phyloP scores from a whole-genome alignment of 1,140 invertebrate genomes.

The Notospermus geniculatus region DNA sequence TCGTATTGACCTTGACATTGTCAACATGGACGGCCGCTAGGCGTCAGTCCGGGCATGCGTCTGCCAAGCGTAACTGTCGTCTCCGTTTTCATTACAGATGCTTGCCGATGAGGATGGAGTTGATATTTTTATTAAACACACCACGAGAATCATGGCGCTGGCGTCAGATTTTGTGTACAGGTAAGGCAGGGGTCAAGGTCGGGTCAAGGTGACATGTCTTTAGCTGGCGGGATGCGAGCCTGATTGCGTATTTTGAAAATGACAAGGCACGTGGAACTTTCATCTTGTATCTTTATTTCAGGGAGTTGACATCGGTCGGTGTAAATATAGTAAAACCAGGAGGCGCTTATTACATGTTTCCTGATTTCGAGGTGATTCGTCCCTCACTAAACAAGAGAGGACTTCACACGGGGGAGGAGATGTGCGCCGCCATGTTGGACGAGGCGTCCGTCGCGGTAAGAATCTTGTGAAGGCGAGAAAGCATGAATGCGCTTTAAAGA shows the following conservation, averaged over 20 bases:
- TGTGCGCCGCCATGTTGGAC: constrained; percentile 39
- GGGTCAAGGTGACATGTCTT: background rate
- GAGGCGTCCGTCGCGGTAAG: constrained; percentile 42
- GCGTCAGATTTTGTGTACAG: constrained; percentile 34
- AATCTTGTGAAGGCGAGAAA: too few species aligned
- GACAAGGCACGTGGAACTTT: background rate
- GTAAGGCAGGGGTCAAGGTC: constrained; percentile 19
- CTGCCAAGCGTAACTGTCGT: too few species aligned
- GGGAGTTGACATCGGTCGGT: constrained; percentile 42
- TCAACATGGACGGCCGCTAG: too few species aligned
- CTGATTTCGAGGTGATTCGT: constrained; percentile 43
- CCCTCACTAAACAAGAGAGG: constrained; percentile 29
- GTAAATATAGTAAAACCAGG: constrained; percentile 34
- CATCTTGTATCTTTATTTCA: constrained; percentile 20
- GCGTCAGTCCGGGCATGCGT: too few species aligned
- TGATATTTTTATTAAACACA: constrained; percentile 45
- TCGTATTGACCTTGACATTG: too few species aligned
- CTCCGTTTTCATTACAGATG: constrained; percentile 31
- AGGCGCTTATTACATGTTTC: constrained; percentile 49
- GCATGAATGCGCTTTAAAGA: too few species aligned
- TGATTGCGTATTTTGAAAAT: too few species aligned
- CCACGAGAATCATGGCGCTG: constrained; percentile 38
- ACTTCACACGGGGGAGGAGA: constrained; percentile 36
- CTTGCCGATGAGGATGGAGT: constrained; percentile 30
- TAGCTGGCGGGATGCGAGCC: too few species aligned